These are phyloP conservation scores for Drosophila percnosoma DNA, from an alignment of 2,888 invertebrate genomes.

Conservation along the genomic window DNA sequence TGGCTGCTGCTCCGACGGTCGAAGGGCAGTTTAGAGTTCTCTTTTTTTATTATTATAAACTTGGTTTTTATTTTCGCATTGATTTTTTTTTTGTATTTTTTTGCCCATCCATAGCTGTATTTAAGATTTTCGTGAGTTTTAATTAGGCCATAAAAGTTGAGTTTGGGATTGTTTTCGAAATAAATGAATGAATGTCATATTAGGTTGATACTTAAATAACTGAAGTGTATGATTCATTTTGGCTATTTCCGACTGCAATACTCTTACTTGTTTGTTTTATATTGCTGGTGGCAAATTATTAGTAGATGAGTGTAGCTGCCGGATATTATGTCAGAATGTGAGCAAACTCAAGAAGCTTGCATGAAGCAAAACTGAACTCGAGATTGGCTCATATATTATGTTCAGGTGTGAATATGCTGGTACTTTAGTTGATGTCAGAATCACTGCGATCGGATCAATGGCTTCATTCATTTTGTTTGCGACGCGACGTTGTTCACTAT, in stretches of 20 bases:
- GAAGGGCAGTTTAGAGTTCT: conserved; percentile 46
- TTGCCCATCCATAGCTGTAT: conserved; percentile 20
- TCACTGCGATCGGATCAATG: conserved; percentile 9
- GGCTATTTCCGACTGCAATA: not conserved
- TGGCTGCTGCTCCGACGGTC: conserved; percentile 31
- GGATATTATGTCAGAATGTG: conserved; percentile 48
- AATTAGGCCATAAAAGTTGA: conserved; percentile 46
- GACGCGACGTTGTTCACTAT: conserved; percentile 27
- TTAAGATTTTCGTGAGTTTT: conserved; percentile 24
- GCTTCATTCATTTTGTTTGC: conserved; percentile 42
- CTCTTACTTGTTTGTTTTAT: not conserved
- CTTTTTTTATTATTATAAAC: conserved; percentile 18
- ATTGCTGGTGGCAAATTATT: conserved; percentile 14
- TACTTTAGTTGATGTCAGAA: conserved; percentile 40
- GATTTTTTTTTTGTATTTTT: conserved; percentile 16
- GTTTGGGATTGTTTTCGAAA: conserved; percentile 17
- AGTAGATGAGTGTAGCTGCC: conserved; percentile 24
- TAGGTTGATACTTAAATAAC: not conserved
- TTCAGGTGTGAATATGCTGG: conserved; percentile 43
- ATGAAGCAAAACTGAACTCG: not conserved
- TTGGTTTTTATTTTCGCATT: conserved; percentile 11
- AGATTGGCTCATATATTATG: conserved; percentile 14
- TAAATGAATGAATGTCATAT: not conserved
- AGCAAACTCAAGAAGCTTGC: conserved; percentile 17
- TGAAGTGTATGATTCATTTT: not conserved